A percentile compares a stretch with the other conserved stretches of the same genome.
Evolutionary conservation across 2,888 invertebrate genomes (phyloP).

Genomic region (Halictus quadricinctus): DNA sequence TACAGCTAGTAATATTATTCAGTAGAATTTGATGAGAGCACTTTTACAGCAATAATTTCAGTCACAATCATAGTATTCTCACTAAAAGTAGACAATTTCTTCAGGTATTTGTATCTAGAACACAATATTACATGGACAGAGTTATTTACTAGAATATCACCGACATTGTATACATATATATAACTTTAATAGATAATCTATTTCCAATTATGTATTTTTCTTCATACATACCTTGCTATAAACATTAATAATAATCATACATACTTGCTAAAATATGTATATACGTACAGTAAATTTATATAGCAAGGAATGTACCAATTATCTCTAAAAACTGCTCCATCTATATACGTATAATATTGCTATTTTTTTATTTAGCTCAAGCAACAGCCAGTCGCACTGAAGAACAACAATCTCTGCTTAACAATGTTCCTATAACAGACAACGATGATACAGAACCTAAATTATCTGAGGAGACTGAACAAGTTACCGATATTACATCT

Average conservation of each 20-base stretch:
- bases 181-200: constrained; percentile 10
- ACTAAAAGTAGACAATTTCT: constrained; percentile 16
- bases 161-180: background rate
- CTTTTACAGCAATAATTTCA: constrained; percentile 40
- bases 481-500: constrained; percentile 24
- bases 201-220: constrained; percentile 6
- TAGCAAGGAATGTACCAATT: constrained; percentile 10
- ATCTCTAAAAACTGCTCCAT: constrained; percentile 9
- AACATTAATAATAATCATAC: constrained; percentile 12
- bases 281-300: background rate
- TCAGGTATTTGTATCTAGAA: constrained; percentile 16
- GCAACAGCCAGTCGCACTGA: constrained; percentile 45
- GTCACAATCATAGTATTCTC: constrained; percentile 23
- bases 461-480: constrained; percentile 35
- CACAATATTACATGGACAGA: constrained; percentile 16
- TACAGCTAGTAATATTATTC: constrained; percentile 6
- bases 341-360: constrained; percentile 14
- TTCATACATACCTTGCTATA: constrained; percentile 1
- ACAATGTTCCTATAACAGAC: constrained; percentile 50
- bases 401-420: constrained; percentile 62
- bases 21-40: constrained; percentile 41
- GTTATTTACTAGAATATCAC: constrained; percentile 13
- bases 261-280: constrained; percentile 10
- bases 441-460: constrained; percentile 33
- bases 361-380: constrained; percentile 54